phyloP scores from a whole-genome alignment of 2,113 vertebrate genomes.

The Calidris pugnax region DNA sequence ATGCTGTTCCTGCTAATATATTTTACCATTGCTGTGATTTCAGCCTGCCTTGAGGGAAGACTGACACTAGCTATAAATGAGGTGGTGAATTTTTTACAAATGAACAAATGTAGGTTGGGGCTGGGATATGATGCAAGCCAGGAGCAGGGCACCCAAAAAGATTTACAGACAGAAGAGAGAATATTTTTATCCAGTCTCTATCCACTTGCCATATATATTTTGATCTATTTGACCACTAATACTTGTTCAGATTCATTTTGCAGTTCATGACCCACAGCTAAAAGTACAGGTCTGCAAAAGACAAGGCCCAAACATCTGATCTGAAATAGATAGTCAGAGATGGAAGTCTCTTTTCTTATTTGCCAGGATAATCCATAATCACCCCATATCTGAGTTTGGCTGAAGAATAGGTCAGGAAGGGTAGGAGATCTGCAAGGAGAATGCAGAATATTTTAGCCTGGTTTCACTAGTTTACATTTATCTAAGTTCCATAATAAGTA shows the following conservation, averaged over 20 bases:
- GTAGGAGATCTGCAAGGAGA: neutral
- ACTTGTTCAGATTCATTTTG: neutral
- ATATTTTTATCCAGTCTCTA: neutral
- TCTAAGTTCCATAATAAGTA: neutral
- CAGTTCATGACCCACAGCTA: neutral
- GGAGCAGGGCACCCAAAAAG: neutral
- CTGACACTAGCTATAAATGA: neutral
- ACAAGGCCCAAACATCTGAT: neutral
- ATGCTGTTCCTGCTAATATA: neutral
- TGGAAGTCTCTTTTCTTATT: neutral
- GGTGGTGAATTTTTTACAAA: neutral
- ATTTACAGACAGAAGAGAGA: neutral
- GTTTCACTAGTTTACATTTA: conserved; percentile 13
- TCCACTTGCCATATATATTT: neutral
- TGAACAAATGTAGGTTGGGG: neutral
- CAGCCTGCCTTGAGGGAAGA: neutral
- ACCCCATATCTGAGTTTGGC: neutral
- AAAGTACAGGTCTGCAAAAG: neutral
- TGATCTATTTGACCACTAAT: neutral
- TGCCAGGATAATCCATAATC: neutral
- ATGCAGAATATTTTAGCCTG: neutral
- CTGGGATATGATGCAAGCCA: neutral
- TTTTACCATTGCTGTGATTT: neutral
- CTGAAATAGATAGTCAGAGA: neutral
- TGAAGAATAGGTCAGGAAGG: neutral